These are phyloP conservation scores for Upupa epops DNA, from an alignment of 2,113 vertebrate genomes.

Conservation along the genomic window DNA sequence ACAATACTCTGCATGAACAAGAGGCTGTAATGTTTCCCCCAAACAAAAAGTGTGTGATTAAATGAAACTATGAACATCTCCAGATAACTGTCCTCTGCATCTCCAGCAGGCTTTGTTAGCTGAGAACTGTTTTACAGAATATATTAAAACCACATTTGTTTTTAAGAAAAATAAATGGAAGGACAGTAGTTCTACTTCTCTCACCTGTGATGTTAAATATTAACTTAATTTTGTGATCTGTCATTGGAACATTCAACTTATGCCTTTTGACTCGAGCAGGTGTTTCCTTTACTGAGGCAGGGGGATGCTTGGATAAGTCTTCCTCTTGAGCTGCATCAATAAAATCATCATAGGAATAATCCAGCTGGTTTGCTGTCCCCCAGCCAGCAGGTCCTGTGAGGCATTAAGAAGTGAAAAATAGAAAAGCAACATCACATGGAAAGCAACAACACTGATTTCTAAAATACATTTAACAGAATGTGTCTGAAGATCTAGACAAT, in stretches of 20 bases:
- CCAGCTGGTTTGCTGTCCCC: slow-evolving; percentile 83
- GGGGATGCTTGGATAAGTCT: slow-evolving; percentile 63
- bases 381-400: slow-evolving; percentile 89
- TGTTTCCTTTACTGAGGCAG: slow-evolving; percentile 29
- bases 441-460: not conserved
- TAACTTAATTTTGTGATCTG: slow-evolving; percentile 95
- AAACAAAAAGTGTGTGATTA: not conserved
- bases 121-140: not conserved
- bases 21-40: not conserved
- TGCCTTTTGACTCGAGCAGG: slow-evolving; percentile 83
- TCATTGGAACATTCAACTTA: slow-evolving; percentile 73
- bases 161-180: not conserved
- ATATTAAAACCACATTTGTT: not conserved
- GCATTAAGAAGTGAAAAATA: not conserved
- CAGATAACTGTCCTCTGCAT: not conserved
- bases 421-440: not conserved
- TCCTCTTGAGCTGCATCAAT: slow-evolving; percentile 75
- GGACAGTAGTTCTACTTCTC: not conserved
- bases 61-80: not conserved
- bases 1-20: not conserved
- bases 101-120: not conserved
- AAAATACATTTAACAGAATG: not conserved
- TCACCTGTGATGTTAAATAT: slow-evolving; percentile 97
- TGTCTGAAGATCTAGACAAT: not conserved
- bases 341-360: slow-evolving; percentile 92